Evolutionary conservation across 2,113 vertebrate species (phyloP).

Genomic region (Festucalex cinctus): DNA sequence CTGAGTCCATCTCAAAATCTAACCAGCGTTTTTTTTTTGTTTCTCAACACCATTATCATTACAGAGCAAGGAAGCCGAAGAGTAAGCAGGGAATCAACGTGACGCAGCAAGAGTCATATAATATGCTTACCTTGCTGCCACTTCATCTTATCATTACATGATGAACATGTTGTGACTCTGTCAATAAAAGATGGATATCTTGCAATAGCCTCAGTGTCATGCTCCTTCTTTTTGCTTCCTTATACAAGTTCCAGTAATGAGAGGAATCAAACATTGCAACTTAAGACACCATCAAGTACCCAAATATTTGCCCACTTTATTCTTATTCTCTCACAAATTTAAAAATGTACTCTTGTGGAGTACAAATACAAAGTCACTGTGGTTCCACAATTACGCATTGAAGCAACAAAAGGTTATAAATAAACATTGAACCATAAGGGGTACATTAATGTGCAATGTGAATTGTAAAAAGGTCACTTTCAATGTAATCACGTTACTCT

Average conservation of each 20-base stretch:
- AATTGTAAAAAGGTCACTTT: too few relatives aligned
- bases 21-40: background rate
- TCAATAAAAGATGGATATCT: slow-evolving; percentile 53
- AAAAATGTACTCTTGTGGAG: background rate
- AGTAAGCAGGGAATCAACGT: slow-evolving; percentile 39
- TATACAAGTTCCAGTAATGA: too few relatives aligned
- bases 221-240: background rate
- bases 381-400: too few relatives aligned
- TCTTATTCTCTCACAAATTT: background rate
- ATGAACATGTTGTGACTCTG: slow-evolving; percentile 13
- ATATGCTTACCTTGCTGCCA: slow-evolving; percentile 62
- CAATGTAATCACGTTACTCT: too few relatives aligned
- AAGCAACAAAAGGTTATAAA: too few relatives aligned
- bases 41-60: slow-evolving; percentile 26
- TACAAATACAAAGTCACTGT: background rate
- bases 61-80: slow-evolving; percentile 61
- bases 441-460: too few relatives aligned
- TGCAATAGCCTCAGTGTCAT: slow-evolving; percentile 2
- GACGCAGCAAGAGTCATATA: slow-evolving; percentile 54
- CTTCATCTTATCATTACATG: background rate
- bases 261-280: background rate
- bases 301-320: background rate
- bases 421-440: too few relatives aligned
- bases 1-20: background rate
- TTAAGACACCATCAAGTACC: background rate